phyloP scores from a whole-genome alignment of 2,113 vertebrate genomes.

The Montifringilla adamsi region DNA sequence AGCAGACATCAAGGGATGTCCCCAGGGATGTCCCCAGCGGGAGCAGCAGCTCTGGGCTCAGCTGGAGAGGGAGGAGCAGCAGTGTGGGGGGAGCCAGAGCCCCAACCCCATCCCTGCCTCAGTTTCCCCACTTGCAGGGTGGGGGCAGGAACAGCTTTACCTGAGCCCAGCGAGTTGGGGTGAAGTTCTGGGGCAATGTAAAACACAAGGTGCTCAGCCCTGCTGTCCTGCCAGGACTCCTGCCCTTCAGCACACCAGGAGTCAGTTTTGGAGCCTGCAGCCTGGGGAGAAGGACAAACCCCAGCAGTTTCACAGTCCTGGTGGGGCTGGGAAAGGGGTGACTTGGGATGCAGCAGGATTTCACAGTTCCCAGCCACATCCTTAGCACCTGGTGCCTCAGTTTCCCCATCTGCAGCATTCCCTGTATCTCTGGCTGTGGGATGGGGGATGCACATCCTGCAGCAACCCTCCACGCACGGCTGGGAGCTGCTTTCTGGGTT shows the following conservation, averaged over 20 bases:
- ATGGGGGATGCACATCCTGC: neutral
- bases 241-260: neutral
- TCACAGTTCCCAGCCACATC: neutral
- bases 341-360: neutral
- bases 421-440: fast-evolving
- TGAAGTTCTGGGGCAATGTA: neutral
- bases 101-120: neutral
- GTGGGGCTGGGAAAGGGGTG: too few relatives aligned
- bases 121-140: neutral
- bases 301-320: neutral
- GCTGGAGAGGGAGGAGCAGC: neutral
- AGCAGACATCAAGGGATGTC: neutral
- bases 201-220: neutral
- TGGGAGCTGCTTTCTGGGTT: neutral
- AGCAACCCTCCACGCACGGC: fast-evolving
- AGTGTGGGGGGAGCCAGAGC: neutral
- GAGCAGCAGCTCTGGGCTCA: neutral
- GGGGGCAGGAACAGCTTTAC: neutral
- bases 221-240: neutral
- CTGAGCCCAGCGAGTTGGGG: fast-evolving
- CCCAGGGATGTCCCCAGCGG: neutral
- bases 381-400: neutral
- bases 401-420: neutral
- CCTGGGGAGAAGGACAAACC: neutral
- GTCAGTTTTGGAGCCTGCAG: neutral